phyloP scores from a whole-genome alignment of 2,113 vertebrate genomes.

The Ardeotis arabs region DNA sequence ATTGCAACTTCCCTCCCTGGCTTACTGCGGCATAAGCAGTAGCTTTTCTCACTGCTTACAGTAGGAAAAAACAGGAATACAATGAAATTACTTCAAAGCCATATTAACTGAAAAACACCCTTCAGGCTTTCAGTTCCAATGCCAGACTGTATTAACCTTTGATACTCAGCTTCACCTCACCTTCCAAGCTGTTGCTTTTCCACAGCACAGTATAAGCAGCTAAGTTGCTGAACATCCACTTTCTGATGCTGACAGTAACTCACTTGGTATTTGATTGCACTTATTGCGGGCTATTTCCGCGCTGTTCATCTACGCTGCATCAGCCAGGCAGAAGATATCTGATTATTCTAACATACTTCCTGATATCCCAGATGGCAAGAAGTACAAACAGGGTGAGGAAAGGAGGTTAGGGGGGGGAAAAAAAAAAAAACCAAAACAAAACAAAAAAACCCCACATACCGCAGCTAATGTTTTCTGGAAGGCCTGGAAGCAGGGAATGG shows the following conservation, averaged over 20 bases:
- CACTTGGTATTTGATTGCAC: background rate
- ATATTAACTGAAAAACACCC: background rate
- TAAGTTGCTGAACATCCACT: background rate
- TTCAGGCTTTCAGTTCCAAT: conserved; percentile 17
- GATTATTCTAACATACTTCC: background rate
- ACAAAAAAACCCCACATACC: too few relatives aligned
- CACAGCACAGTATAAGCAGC: background rate
- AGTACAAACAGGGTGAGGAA: background rate
- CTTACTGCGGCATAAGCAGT: background rate
- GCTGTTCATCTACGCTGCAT: background rate
- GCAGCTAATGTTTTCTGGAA: background rate
- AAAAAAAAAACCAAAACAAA: too few relatives aligned
- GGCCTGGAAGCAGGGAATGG: background rate
- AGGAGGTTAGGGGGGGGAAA: too few relatives aligned
- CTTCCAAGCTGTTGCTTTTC: background rate
- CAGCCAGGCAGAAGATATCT: background rate
- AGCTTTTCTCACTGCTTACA: background rate
- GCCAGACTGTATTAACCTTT: background rate
- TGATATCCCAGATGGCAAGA: background rate
- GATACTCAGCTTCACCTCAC: background rate
- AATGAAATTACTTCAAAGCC: conserved; percentile 34
- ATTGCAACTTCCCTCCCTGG: background rate
- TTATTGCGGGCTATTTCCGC: background rate
- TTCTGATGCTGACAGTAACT: background rate
- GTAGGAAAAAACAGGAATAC: background rate